Evolutionary conservation across 2,797 vertebrate genomes (phyloP).

Genomic region (Tapirus indicus): DNA sequence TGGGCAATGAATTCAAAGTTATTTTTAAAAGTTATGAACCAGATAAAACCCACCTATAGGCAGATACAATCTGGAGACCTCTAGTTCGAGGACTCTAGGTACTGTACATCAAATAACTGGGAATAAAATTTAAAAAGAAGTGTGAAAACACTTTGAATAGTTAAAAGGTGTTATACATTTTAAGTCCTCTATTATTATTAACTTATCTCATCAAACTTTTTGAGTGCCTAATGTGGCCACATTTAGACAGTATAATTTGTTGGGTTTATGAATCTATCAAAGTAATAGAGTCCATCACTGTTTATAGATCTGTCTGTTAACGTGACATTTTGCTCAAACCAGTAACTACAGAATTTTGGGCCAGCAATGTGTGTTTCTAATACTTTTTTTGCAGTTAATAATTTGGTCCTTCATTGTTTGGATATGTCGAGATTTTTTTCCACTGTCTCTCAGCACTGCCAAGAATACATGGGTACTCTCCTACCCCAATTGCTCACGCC

Average conservation of each 20-base stretch:
- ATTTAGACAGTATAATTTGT: slow-evolving; percentile 32
- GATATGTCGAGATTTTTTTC: background rate
- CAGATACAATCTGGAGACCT: background rate
- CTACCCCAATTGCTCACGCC: background rate
- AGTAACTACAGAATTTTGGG: slow-evolving; percentile 61
- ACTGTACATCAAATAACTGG: background rate
- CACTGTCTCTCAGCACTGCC: background rate
- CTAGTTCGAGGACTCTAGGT: background rate
- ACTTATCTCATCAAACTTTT: slow-evolving; percentile 17
- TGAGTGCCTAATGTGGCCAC: background rate
- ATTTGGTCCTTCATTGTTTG: slow-evolving; percentile 55
- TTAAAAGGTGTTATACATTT: background rate
- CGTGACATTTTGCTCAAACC: slow-evolving; percentile 50
- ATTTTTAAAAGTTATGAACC: slow-evolving; percentile 62
- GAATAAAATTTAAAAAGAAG: slow-evolving; percentile 47
- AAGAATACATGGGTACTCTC: slow-evolving; percentile 13
- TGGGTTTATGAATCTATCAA: slow-evolving; percentile 15
- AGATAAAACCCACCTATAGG: slow-evolving; percentile 58
- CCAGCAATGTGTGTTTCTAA: slow-evolving; percentile 8
- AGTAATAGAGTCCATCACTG: background rate
- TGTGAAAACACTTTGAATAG: slow-evolving; percentile 27
- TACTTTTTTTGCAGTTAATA: background rate
- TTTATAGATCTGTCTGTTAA: background rate
- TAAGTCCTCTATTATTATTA: slow-evolving; percentile 34
- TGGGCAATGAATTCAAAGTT: slow-evolving; percentile 55